These are phyloP conservation scores for Gallinago undulata DNA, from an alignment of 2,113 vertebrate species.

Conservation along the genomic window DNA sequence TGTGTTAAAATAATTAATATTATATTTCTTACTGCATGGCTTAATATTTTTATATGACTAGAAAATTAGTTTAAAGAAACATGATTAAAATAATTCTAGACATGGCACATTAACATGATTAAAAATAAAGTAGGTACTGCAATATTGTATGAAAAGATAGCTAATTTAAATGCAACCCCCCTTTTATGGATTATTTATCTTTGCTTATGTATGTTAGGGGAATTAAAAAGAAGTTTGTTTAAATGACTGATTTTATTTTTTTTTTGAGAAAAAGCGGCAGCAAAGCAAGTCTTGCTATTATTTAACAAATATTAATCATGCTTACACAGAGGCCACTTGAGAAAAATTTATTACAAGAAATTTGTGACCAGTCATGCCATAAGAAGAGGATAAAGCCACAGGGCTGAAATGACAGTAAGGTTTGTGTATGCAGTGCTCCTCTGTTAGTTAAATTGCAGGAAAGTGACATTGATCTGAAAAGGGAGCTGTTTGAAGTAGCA, in stretches of 20 bases:
- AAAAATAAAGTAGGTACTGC: constrained; percentile 58
- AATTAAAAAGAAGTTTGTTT: constrained; percentile 67
- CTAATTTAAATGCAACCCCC: constrained; percentile 66
- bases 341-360: constrained; percentile 73
- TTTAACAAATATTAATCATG: constrained; percentile 70
- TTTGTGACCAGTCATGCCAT: constrained; percentile 66
- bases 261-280: constrained; percentile 17
- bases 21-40: constrained; percentile 51
- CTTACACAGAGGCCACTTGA: constrained; percentile 77
- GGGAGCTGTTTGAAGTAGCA: constrained; percentile 79
- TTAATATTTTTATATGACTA: constrained; percentile 62
- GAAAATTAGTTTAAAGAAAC: constrained; percentile 65
- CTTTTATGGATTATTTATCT: constrained; percentile 62
- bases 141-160: constrained; percentile 53
- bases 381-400: constrained; percentile 64
- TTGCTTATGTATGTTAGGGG: constrained; percentile 56
- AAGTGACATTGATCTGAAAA: constrained; percentile 75
- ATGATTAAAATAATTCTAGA: constrained; percentile 69
- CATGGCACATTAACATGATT: constrained; percentile 51
- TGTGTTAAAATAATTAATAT: constrained; percentile 60
- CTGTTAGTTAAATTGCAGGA: constrained; percentile 82
- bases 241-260: not conserved
- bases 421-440: constrained; percentile 71
- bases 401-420: constrained; percentile 74
- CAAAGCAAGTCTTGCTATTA: constrained; percentile 81